Base-by-base conservation (phyloP, 2,797 vertebrate species). In the Lacerta agilis region DNA sequence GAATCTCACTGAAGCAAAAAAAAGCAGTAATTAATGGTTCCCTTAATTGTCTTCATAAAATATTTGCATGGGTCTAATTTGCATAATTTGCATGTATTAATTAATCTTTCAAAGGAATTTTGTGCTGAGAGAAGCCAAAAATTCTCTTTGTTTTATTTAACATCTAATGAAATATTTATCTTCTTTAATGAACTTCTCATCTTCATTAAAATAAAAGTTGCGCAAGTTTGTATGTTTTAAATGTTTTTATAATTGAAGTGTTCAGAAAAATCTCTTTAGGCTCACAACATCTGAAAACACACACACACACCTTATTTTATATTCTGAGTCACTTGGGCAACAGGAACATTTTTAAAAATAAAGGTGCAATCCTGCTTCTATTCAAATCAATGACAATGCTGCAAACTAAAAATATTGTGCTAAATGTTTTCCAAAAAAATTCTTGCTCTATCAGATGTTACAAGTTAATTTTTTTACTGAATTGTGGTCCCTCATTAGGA, bases 71-170 rank as follows among this genome's bases (percentile, higher is more conserved):
- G 98, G 98, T 98, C 98, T 99, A 99, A 99, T 99, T 99, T 99
- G 99, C 99, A 99, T 99, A 99, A 99, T 99, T 99, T 99, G 99
- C 98, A 99, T 99, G 98, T 99, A 99, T 99, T 99, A 99, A 99
- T 99, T 99, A 99, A 99, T 99, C 98, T 99, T 99, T 99, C 98
- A 99, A 99, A 99, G 98, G 98, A 98, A 99, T 99, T 99, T 99
- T 99, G 97, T 99, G 98, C 99, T 99, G 99, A 99, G 98, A 99
- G 98, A 99, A 98, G 98, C 98, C 98, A 98, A 99, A 98, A 99
- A 98, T 98, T 98, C 97, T 98, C 97, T 99, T 99, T 99, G 98
- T 99, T 99, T 99, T 99, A 99, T 99, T 99, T 99, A 99, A 98
- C 98, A 99, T 98, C 98, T 98, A 98, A 99, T 99, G 98, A 99